Evolutionary conservation across 2,113 vertebrate genomes (phyloP).

Genomic region (Ptilorrhoa leucosticta): DNA sequence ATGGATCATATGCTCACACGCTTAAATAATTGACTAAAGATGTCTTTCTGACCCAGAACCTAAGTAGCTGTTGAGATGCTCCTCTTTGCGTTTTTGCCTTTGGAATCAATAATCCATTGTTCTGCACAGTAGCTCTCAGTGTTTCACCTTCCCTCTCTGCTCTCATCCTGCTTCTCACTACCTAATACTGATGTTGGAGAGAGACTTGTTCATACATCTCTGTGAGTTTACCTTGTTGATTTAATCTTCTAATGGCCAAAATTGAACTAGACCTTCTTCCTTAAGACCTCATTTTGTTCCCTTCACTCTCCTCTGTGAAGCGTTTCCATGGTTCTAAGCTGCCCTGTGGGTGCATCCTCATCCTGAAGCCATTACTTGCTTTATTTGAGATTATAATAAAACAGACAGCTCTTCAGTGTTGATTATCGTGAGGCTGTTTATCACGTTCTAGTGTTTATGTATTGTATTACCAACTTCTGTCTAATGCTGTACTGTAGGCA

Average conservation of each 20-base stretch:
- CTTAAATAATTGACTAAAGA: not conserved
- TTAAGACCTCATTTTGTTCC: not conserved
- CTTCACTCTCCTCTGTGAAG: not conserved
- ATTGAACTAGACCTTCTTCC: not conserved
- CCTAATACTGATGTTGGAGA: not conserved
- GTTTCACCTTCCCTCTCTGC: not conserved
- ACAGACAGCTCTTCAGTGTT: not conserved
- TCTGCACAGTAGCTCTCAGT: not conserved
- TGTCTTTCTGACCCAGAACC: not conserved
- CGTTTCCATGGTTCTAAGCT: not conserved
- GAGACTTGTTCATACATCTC: not conserved
- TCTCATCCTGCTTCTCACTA: not conserved
- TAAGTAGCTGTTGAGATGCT: not conserved
- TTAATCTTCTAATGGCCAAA: not conserved
- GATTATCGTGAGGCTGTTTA: not conserved
- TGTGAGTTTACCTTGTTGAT: not conserved
- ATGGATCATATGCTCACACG: not conserved
- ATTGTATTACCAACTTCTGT: not conserved
- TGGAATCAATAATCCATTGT: not conserved
- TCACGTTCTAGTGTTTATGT: not conserved
- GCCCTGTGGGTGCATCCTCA: not conserved
- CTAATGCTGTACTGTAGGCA: not conserved
- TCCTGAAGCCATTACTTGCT: not conserved
- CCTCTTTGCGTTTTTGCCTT: not conserved
- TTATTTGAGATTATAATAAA: not conserved